Percentiles rank a stretch among this genome's conserved stretches.
These are phyloP conservation scores for Aleadryas rufinucha DNA, from an alignment of 2,113 vertebrate genomes.

Conservation along the genomic window DNA sequence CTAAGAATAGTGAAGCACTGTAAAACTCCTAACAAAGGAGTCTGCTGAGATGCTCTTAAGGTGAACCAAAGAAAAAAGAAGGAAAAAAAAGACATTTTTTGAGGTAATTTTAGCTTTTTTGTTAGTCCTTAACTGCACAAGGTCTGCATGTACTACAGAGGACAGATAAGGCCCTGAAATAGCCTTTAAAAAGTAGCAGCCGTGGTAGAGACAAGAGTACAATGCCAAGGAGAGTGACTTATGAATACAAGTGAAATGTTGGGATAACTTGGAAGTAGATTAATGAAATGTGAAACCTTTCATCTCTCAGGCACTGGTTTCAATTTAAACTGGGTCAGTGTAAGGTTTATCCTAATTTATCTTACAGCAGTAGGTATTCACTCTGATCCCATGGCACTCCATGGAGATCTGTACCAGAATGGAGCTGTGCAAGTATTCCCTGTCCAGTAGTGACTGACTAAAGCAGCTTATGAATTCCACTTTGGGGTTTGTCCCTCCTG, in stretches of 20 bases:
- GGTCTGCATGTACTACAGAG: not conserved
- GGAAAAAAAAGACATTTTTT: not conserved
- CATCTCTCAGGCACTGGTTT: not conserved
- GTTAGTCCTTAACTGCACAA: not conserved
- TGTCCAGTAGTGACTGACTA: not conserved
- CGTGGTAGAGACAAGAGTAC: not conserved
- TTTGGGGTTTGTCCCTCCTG: not conserved
- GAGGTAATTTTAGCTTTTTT: not conserved
- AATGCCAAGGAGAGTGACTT: not conserved
- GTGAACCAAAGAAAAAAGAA: not conserved
- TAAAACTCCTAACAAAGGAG: not conserved
- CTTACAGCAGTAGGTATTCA: not conserved
- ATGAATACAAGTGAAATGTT: not conserved
- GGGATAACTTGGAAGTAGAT: not conserved
- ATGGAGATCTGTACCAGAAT: not conserved
- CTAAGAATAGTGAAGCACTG: not conserved
- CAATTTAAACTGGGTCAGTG: not conserved
- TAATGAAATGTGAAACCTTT: not conserved
- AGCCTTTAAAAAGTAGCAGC: not conserved
- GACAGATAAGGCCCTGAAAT: not conserved
- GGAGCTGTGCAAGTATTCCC: not conserved
- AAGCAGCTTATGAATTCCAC: not conserved
- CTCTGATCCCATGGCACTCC: rapidly evolving
- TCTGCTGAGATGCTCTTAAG: not conserved
- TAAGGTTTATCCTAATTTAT: not conserved